phyloP scores from a whole-genome alignment of 2,113 vertebrate genomes.

The Hiodon alosoides region DNA sequence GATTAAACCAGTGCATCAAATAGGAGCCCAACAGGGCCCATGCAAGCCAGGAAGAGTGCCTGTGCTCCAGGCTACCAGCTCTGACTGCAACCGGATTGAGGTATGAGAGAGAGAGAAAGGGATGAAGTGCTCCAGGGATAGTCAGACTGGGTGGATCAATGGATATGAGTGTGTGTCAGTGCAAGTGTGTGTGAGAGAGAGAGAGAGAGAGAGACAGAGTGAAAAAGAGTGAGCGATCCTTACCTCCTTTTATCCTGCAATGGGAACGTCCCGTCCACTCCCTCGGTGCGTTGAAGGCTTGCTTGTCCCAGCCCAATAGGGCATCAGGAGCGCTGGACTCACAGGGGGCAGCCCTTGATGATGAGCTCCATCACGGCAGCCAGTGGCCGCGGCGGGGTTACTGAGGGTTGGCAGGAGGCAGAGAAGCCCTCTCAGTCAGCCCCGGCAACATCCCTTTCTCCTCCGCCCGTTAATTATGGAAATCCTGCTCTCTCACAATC shows the following conservation, averaged over 20 bases:
- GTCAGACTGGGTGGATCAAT: background rate
- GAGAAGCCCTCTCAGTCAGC: background rate
- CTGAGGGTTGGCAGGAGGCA: background rate
- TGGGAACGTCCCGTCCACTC: constrained; percentile 17
- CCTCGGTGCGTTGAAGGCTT: background rate
- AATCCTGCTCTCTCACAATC: too few species aligned
- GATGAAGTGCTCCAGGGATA: background rate
- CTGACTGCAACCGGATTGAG: background rate
- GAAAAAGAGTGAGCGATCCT: constrained; percentile 4
- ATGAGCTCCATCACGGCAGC: constrained; percentile 27
- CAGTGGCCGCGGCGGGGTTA: constrained; percentile 20
- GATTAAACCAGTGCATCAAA: background rate
- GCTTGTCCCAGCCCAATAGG: constrained; percentile 10
- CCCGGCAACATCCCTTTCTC: background rate
- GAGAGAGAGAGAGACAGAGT: constrained; percentile 15
- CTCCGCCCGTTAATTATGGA: background rate
- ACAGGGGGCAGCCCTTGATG: constrained; percentile 3
- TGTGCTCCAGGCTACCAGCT: background rate
- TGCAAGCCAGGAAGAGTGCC: background rate
- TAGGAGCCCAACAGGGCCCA: background rate
- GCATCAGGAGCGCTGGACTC: constrained; percentile 11
- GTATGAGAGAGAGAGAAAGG: too few species aligned
- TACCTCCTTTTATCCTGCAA: constrained; percentile 46
- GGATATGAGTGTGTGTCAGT: background rate
- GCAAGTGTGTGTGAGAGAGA: background rate